These are phyloP conservation scores for Samia ricini DNA, from an alignment of 1,140 invertebrate genomes.

Conservation along the genomic window DNA sequence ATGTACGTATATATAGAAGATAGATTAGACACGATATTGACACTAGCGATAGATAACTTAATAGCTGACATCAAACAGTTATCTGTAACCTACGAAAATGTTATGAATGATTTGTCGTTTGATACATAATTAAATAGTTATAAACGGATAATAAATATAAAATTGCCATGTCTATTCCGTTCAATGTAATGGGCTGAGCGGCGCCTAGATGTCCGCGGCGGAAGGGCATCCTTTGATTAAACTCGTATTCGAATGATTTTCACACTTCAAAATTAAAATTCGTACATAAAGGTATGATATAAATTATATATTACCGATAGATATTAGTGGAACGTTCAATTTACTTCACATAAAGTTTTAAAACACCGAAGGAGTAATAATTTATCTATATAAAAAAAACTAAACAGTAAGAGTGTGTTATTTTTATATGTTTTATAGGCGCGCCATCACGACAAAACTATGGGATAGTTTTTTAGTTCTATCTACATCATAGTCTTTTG, in stretches of 20 bases:
- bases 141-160: constrained; percentile 8
- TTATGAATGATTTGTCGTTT: background rate
- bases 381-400: too few species aligned
- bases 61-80: background rate
- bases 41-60: background rate
- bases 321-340: background rate
- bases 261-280: background rate
- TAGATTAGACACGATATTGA: too few species aligned
- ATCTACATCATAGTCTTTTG: too few species aligned
- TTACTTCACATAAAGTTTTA: too few species aligned
- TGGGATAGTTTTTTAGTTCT: too few species aligned
- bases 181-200: constrained; percentile 19
- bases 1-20: too few species aligned
- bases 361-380: too few species aligned
- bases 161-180: constrained; percentile 15
- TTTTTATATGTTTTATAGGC: too few species aligned
- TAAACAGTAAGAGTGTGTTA: too few species aligned
- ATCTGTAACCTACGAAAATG: background rate
- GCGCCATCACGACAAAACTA: too few species aligned
- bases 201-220: constrained; percentile 18
- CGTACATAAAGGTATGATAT: background rate
- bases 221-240: background rate
- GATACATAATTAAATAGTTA: background rate
- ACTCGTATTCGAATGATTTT: background rate
- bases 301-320: background rate